Base-by-base conservation (phyloP, 2,888 invertebrate species). In the Hemaris fuciformis region DNA sequence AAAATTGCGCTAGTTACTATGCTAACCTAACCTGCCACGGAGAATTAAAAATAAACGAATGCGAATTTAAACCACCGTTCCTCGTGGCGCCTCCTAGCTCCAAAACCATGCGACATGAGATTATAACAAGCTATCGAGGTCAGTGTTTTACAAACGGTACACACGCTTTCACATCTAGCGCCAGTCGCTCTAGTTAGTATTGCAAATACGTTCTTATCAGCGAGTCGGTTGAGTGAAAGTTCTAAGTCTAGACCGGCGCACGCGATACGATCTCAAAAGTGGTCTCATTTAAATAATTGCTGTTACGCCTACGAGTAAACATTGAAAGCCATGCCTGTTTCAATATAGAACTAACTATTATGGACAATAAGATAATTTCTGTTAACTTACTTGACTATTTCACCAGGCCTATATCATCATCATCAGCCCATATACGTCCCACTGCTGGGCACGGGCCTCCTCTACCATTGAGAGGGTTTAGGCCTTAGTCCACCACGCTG, bases 191-290 rank as follows among this genome's bases (percentile, higher is more conserved):
- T 27, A 20, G 18, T 31, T 27, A 20, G 18, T 31, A 53, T 27
- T 31, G 53, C 53, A 31, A 53, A 53, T 53, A 31, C 27, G 20
- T 43, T 20, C 43, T 31, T 27, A 53, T 53, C 53, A 31, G 8
- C 15, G 10, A 53, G 31, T 31, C 53, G 38, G n/a, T 27, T 18
- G 18, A 53, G 53, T 31, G 53, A 53, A 53, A 53, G 53, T 53
- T 18, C 31, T 31, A 18, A n/a, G 31, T 53, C 53, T 53, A 53
- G 53, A 53, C 53, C 15, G 1, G 20, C 18, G 53, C 53, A 53
- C 31, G 48, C 48, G 27, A 53, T 53, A 53, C 31, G 53, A 27
- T 53, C 53, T 53, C 53, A 53, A 53, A 53, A 53, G 4, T 10
- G 53, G 53, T 8, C 48, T 53, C 27, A 53, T 53, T 53, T 53